phyloP scores from a whole-genome alignment of 2,797 vertebrate genomes.

The Phrynocephalus forsythii region DNA sequence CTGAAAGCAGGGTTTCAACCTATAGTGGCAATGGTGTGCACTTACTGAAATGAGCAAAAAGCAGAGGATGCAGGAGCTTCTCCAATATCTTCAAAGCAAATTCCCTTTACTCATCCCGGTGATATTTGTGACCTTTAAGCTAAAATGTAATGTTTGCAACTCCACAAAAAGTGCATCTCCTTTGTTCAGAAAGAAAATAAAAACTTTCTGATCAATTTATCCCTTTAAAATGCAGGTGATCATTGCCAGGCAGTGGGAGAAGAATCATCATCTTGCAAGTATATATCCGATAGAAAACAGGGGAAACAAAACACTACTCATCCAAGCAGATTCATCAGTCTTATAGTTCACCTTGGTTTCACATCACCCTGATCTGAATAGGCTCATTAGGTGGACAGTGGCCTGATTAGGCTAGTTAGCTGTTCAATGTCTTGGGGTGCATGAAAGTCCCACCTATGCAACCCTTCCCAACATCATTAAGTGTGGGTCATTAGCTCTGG shows the following conservation, averaged over 20 bases:
- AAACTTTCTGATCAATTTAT: background rate
- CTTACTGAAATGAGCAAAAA: background rate
- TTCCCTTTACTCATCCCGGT: background rate
- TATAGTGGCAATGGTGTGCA: background rate
- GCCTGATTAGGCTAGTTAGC: no score
- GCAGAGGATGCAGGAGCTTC: no score
- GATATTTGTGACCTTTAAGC: background rate
- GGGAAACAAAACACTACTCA: no score
- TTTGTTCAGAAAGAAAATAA: background rate
- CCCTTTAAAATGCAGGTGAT: background rate
- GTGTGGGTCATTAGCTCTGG: no score
- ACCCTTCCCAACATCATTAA: no score
- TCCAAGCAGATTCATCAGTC: no score
- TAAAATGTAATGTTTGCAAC: background rate
- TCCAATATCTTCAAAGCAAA: background rate
- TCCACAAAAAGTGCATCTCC: background rate
- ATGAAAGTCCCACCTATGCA: no score
- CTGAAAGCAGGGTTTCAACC: background rate
- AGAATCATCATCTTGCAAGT: background rate
- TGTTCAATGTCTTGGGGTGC: no score
- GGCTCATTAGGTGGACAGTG: no score
- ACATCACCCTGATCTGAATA: no score
- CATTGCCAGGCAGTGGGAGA: background rate
- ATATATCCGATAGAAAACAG: no score
- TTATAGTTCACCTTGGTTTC: no score